Evolutionary conservation across 1,140 invertebrate genomes (phyloP), one percentile per base, ranked within the genome.

Genomic region (Anoplophora glabripennis): DNA sequence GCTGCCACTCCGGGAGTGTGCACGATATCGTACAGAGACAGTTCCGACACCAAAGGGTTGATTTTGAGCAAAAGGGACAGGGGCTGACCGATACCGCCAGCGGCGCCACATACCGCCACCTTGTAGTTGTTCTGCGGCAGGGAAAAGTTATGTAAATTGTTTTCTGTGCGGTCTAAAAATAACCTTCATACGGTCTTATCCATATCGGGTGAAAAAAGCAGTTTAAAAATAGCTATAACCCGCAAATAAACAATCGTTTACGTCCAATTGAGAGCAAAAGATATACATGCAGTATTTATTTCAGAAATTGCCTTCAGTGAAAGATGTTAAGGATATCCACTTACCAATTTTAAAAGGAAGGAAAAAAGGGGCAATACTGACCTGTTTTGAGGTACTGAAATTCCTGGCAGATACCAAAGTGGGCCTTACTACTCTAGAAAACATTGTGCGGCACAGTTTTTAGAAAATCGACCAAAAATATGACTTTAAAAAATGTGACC

Each of bases 81-180:
- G 7, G 97, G 97, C 78, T 99, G 98, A 1, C 97, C 98, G 78
- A 99, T 99, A 46, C 97, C 97, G 62, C 97, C 98, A 72, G 88
- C 86, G 1, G 96, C 98, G 53, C 98, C 98, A 75, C 95, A 85
- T 41, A 99, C 94, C 54, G 94, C 90, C 14, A 99, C 97, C 84
- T 96, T 96, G 66, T 82, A 81, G 79, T 87, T 83, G 60, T 78
- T 81, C 87, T 89, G 67, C 52, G 63, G 71, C 66, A 42, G 45
- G 38, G 7, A 40, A 12, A 40, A 12, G 11, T 15, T 15, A 40
- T 40, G 14, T 40, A 40, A 12, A 15, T 40, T 12, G 11, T 12
- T 40, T 40, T 40, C 14, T n/a, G 14, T 7, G 7, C 11, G n/a
- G 4, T 15, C 12, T 21, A 14, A 46, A 15, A 46, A 11, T 11